Evolutionary conservation across 2,113 vertebrate genomes (phyloP).

Genomic region (Arenaria interpres): DNA sequence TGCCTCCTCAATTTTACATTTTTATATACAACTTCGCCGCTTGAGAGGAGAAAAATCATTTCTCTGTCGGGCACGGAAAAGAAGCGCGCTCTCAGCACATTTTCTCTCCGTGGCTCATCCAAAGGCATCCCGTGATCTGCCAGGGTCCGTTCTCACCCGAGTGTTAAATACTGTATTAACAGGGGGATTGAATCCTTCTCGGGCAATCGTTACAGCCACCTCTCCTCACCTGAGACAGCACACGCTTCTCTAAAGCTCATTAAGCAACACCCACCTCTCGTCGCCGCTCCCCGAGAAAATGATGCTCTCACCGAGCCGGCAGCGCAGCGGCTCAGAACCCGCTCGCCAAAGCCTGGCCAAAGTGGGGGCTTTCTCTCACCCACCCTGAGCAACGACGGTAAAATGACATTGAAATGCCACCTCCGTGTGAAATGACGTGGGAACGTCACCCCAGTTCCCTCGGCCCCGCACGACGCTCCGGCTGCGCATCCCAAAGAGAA

Average conservation of each 20-base stretch:
- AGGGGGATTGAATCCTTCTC: not conserved
- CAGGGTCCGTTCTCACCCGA: not conserved
- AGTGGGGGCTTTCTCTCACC: not conserved
- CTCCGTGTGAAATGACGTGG: fast-evolving
- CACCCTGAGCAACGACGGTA: fast-evolving
- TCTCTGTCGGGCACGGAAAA: not conserved
- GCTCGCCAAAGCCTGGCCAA: not conserved
- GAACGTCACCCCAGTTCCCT: not conserved
- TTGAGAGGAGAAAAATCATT: not conserved
- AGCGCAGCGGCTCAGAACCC: fast-evolving
- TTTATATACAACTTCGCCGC: not conserved
- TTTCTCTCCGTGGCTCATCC: not conserved
- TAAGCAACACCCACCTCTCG: not conserved
- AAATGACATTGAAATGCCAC: not conserved
- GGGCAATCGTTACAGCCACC: not conserved
- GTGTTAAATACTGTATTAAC: not conserved
- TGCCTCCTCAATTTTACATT: not conserved
- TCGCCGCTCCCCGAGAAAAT: fast-evolving
- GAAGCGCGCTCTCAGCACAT: not conserved
- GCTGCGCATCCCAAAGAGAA: not conserved
- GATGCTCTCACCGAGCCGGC: not conserved
- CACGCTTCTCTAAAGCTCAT: not conserved
- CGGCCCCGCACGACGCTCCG: fast-evolving
- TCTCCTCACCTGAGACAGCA: not conserved
- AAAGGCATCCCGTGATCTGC: not conserved